A percentile compares a stretch with the other conserved stretches of the same genome.
Evolutionary conservation across 2,797 vertebrate species (phyloP).

Genomic region (Miichthys miiuy): DNA sequence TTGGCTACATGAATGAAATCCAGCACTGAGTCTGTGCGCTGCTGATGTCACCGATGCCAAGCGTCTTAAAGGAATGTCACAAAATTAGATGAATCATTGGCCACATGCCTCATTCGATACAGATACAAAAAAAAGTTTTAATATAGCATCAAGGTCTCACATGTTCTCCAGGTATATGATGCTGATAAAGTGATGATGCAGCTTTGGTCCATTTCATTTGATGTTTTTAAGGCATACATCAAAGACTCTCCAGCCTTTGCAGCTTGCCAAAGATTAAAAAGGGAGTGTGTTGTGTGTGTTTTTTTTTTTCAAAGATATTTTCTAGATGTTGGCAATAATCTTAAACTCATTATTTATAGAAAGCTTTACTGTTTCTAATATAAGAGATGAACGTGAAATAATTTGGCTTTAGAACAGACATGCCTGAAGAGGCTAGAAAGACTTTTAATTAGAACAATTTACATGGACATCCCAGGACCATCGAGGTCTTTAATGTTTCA

Average conservation of each 20-base stretch:
- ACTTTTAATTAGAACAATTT: neutral
- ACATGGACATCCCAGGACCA: neutral
- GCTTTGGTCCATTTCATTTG: slow-evolving; percentile 59
- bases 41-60: slow-evolving; percentile 61
- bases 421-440: neutral
- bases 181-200: slow-evolving; percentile 51
- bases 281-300: neutral
- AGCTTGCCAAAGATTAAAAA: slow-evolving; percentile 49
- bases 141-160: slow-evolving; percentile 16
- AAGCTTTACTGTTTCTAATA: neutral
- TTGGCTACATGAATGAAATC: slow-evolving; percentile 49
- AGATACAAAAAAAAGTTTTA: slow-evolving; percentile 18
- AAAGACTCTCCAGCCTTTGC: slow-evolving; percentile 44
- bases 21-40: slow-evolving; percentile 42
- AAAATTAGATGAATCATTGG: slow-evolving; percentile 53
- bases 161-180: slow-evolving; percentile 51
- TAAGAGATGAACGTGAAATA: neutral
- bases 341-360: neutral
- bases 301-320: slow-evolving; percentile 3
- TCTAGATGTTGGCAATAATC: slow-evolving; percentile 22
- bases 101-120: slow-evolving; percentile 32
- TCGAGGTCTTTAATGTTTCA: neutral
- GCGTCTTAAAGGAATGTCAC: slow-evolving; percentile 59
- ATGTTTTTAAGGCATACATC: slow-evolving; percentile 62
- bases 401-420: slow-evolving; percentile 14